Conservation (phyloP, 2,113 vertebrate genomes). For the Megaleporinus macrocephalus region DNA sequence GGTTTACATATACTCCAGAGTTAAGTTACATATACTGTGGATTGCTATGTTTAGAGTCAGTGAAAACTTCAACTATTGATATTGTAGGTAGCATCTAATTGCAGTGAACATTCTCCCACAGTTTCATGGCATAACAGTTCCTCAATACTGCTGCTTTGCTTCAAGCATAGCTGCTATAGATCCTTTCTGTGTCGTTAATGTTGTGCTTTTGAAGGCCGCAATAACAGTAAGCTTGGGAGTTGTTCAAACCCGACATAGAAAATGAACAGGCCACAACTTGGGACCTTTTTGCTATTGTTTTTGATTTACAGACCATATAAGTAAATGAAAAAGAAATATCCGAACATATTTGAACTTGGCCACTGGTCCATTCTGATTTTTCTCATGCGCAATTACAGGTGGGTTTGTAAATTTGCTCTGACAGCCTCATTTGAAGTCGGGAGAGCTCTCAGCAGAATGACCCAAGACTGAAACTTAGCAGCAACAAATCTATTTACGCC, state of each 20-base stretch:
- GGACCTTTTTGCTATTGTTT: background rate
- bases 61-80: no score
- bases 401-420: background rate
- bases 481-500: background rate
- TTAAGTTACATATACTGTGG: no score
- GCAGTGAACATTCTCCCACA: no score
- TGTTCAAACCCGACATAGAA: background rate
- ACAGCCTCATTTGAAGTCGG: background rate
- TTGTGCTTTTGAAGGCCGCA: background rate
- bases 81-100: no score
- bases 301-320: constrained; percentile 23
- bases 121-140: no score
- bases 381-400: background rate
- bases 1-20: no score
- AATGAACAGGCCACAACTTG: background rate
- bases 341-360: background rate
- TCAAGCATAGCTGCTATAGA: background rate
- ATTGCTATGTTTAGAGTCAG: no score
- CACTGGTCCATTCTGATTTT: background rate
- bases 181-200: background rate
- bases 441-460: background rate
- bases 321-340: constrained; percentile 5
- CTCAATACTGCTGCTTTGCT: background rate
- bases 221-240: constrained; percentile 3
- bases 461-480: background rate